Base-by-base conservation (phyloP, 2,888 invertebrate species). In the Meiosimyza platycephala region DNA sequence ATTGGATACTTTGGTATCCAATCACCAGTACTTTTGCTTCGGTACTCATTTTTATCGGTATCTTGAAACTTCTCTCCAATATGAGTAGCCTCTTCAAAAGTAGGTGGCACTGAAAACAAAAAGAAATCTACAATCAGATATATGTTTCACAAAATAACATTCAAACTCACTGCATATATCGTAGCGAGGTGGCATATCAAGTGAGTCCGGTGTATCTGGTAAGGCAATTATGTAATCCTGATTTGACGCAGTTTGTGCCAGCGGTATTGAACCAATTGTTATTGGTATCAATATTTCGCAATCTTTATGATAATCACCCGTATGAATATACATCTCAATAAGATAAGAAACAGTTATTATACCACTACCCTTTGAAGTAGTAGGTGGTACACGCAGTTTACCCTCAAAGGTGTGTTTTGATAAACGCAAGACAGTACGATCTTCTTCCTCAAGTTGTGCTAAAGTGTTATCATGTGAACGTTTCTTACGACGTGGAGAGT, bases 211-310 rank as follows among this genome's bases (percentile, higher is more conserved):
- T 0, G 62, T 63, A 40, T 40, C 40, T 40, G 78, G 79, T 5
- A 74, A 54, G 3, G 76, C 76, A 3, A 74, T 76, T 1, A 74
- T 78, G 54, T 77, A 71, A 0, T 47, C 40, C 0, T 78, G 80
- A 74, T 79, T 67, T 5, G 77, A 75, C 1, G 82, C 80, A 72
- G 71, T 76, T 62, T 80, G 79, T 1, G 71, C 76, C 15, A 84
- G 12, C 0, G 84, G 83, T 51, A 82, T 79, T 0, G 82, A 84
- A 72, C 85, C 84, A 28, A 84, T 78, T 7, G 74, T 75, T 12
- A 84, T 76, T 11, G 81, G 79, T 7, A 77, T 50, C 6, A 59
- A 47, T 1, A 83, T 77, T 59, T 74, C 76, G 0, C 76, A 67
- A 59, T 80, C 76, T 1, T 69, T 16, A 40, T 77, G 78, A 16